Conservation (phyloP, 2,113 vertebrate genomes). For the Apteryx mantelli region DNA sequence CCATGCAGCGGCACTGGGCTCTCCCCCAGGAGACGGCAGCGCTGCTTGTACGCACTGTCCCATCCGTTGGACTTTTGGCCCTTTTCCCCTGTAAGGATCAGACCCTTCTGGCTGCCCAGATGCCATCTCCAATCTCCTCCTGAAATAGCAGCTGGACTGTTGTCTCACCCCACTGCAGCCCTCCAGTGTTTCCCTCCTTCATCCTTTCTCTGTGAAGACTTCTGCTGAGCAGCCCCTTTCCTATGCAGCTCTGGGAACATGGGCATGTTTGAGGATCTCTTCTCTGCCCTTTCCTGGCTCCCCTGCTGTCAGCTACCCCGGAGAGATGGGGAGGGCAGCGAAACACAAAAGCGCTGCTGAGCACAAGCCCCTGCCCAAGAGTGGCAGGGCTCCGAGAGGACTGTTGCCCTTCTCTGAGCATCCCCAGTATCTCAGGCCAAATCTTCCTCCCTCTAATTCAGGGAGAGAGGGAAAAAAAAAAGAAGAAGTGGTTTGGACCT, state of each 20-base stretch:
- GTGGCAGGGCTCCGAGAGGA: neutral
- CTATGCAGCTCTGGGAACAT: neutral
- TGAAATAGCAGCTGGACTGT: neutral
- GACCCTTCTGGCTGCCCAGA: slow-evolving; percentile 50
- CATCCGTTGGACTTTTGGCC: neutral
- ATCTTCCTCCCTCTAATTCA: no score
- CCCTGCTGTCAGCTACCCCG: neutral
- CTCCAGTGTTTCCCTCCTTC: neutral
- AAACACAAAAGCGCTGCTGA: neutral
- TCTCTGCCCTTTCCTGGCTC: neutral
- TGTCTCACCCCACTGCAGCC: neutral
- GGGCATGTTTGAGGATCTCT: neutral
- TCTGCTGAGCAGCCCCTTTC: neutral
- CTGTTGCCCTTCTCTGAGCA: neutral
- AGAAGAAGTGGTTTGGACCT: neutral
- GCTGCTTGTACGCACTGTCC: neutral
- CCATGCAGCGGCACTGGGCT: neutral
- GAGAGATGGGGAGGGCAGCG: neutral
- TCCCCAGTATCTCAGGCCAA: no score
- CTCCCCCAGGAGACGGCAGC: neutral
- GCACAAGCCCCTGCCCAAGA: neutral
- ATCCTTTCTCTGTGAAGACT: neutral
- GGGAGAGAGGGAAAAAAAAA: neutral
- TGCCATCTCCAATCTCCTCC: neutral
- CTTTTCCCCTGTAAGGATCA: slow-evolving; percentile 1